Percentiles rank a stretch among this genome's conserved stretches.
phyloP scores from a whole-genome alignment of 35 echinoderm and acorn worm genomes.

The Strongylocentrotus purpuratus region DNA sequence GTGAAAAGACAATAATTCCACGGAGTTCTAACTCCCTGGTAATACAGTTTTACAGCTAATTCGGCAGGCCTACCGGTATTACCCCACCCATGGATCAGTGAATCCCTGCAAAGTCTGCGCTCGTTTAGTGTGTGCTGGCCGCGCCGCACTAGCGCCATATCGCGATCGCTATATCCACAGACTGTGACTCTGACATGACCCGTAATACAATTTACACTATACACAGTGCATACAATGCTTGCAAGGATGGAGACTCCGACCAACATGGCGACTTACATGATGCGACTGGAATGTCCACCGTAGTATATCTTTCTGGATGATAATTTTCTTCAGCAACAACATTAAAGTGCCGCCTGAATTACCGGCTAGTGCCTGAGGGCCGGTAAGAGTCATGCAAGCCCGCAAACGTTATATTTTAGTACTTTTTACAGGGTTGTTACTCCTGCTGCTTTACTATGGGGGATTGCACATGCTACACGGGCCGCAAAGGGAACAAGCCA shows the following conservation, averaged over 20 bases:
- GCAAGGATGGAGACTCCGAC: neutral
- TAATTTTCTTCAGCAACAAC: neutral
- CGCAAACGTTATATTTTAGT: slow-evolving; percentile 89
- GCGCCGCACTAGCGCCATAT: too few species aligned
- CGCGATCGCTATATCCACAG: too few species aligned
- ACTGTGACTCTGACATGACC: too few species aligned
- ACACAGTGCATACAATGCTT: neutral
- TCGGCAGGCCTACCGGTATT: too few species aligned
- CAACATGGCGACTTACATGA: slow-evolving; percentile 48
- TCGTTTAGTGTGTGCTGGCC: too few species aligned
- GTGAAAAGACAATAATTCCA: too few species aligned
- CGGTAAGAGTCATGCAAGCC: slow-evolving; percentile 76
- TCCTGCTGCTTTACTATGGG: slow-evolving; percentile 82
- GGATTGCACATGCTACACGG: slow-evolving; percentile 75
- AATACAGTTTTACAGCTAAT: too few species aligned
- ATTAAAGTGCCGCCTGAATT: neutral
- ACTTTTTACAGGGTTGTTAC: slow-evolving; percentile 66
- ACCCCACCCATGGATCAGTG: too few species aligned
- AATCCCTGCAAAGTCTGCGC: too few species aligned
- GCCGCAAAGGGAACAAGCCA: slow-evolving; percentile 37
- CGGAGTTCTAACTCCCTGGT: too few species aligned
- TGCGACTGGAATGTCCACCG: slow-evolving; percentile 8
- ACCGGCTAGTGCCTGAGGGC: slow-evolving; percentile 23
- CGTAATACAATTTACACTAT: neutral
- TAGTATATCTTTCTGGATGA: neutral